Base-by-base conservation (phyloP, 2,113 vertebrate species). In the Oryzias celebensis region DNA sequence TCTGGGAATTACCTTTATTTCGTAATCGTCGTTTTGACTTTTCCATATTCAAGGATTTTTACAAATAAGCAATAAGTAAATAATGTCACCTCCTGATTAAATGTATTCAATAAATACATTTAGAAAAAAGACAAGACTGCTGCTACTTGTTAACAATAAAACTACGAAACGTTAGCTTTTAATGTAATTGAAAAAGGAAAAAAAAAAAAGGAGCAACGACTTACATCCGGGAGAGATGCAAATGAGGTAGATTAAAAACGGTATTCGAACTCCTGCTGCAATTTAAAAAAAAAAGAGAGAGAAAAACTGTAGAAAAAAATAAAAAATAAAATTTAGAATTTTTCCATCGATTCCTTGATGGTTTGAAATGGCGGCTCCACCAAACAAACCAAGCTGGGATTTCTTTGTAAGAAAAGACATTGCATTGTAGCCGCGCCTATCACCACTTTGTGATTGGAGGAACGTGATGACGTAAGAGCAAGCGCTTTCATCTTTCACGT, bases 351-450 rank as follows among this genome's bases (percentile, higher is more conserved):
- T 48, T 62, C 26, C 61, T 54, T 26, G 1, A 31, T 41, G 64
- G 50, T 81, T 86, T 81, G 78, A 87, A 90, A 92, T 91, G 89
- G 91, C 89, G 82, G 80, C 83, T 73, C 50, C 64, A 20, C 68
- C 70, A 66, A 59, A 71, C 62, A 62, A 71, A 65, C 52, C 65
- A 47, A 79, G 43, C 36, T 72, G 61, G 46, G 75, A 79, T 84
- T 81, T 80, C 63, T 84, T 76, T 73, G 59, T 68, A 65, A 69
- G 65, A 44, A 47, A 55, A 36, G 22, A 17, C 53, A 10, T 20
- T 55, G 41, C n/a, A 7, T 0, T 5, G 22, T 14, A 6, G 52
- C 4, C 36, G 65, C 87, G 58, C 88, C 88, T 69, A 78, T 18
- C 6, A 0, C 60, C 10, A 18, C 4, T 31, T 13, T 54, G 14